Base-by-base conservation (phyloP, 2,888 invertebrate species). In the Cremastinae sp. region DNA sequence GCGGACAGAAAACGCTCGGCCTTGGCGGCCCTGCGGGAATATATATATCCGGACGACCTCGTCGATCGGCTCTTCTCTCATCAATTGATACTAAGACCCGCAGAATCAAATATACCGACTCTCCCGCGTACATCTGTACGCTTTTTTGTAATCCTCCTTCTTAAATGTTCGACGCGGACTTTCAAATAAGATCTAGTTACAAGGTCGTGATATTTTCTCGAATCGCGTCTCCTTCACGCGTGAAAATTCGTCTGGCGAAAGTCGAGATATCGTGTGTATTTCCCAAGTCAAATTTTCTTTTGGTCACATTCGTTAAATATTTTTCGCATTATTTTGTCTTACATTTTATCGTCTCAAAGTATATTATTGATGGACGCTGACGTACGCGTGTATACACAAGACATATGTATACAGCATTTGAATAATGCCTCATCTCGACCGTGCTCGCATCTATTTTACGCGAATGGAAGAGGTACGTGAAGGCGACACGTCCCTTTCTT, bases 321-420 rank as follows among this genome's bases (percentile, higher is more conserved):
- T 28, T 28, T 45, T 43, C 51, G 51, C 43, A n/a, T n/a, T n/a
- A n/a, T 70, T 76, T 59, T 74, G 43, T 74, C 38, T 56, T 28
- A 45, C 58, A 59, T 69, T 69, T 53, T 72, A 61, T 12, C 43
- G 70, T 41, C 38, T 16, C 41, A 43, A 38, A 18, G 36, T 64
- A 41, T 61, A 16, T 38, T 43, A 36, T 16, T 66, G 28, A 28
- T 2, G 28, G 28, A n/a, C n/a, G n/a, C n/a, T 28, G 5, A 14
- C 18, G 61, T 53, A 49, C 20, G 45, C 1, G 38, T 38, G 38
- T 22, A 62, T n/a, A 16, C 62, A 69, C 56, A 68, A 61, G 79
- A 81, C 79, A 77, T 76, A 80, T 82, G 80, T 80, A 74, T 73
- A 66, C 70, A 72, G 76, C 76, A 80, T 82, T 81, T 82, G 81